Evolutionary conservation across 2,113 vertebrate genomes (phyloP).

Genomic region (Tonatia bakeri): DNA sequence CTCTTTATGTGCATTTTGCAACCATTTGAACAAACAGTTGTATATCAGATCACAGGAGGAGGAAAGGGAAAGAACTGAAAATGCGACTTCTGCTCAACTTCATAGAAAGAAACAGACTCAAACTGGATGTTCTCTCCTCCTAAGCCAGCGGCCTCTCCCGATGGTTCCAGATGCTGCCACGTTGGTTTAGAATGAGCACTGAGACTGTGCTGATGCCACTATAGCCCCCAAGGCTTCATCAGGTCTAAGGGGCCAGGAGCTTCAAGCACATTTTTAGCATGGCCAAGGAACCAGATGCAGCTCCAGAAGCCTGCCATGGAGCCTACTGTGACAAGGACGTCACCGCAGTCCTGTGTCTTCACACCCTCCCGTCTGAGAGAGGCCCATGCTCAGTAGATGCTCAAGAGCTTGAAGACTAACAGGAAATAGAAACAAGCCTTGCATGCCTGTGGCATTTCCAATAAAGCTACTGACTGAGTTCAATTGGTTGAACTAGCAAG

Average conservation of each 20-base stretch:
- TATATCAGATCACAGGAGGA: not conserved
- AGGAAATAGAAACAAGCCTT: not conserved
- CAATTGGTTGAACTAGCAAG: not conserved
- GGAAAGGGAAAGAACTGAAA: not conserved
- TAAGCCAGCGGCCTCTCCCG: not conserved
- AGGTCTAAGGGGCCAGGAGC: not conserved
- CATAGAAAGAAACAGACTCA: not conserved
- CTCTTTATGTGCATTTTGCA: not conserved
- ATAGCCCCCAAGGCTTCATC: not conserved
- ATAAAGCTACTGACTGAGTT: not conserved
- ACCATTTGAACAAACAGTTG: not conserved
- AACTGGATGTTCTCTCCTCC: not conserved
- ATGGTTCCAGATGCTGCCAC: not conserved
- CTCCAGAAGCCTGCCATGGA: not conserved
- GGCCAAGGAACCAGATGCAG: not conserved
- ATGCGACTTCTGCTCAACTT: not conserved
- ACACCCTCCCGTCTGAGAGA: not conserved
- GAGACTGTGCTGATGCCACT: not conserved
- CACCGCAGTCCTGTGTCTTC: too few relatives aligned
- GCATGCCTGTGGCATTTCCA: not conserved
- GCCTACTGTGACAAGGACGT: not conserved
- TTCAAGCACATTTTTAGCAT: not conserved
- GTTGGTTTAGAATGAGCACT: not conserved
- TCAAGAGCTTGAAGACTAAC: not conserved
- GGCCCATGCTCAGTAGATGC: not conserved